Evolutionary conservation across 2,113 vertebrate genomes (phyloP).

Genomic region (Psophia crepitans): DNA sequence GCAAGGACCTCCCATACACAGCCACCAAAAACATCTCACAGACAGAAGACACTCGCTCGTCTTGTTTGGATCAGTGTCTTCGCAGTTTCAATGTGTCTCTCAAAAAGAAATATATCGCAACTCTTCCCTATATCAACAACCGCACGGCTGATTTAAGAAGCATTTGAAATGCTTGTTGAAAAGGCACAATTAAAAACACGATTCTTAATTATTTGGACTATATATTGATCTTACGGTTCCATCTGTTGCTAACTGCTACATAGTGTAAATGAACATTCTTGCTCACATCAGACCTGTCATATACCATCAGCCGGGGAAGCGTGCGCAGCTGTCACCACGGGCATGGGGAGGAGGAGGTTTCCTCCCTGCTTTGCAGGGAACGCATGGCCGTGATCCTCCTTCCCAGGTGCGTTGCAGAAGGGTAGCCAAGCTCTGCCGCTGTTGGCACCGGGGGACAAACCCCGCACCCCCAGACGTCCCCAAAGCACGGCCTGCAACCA

Average conservation of each 20-base stretch:
- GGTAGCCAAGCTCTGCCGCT: background rate
- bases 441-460: background rate
- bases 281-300: background rate
- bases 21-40: background rate
- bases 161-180: conserved; percentile 14
- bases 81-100: background rate
- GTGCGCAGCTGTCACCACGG: background rate
- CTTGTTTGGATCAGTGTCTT: background rate
- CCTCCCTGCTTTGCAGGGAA: background rate
- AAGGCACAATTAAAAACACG: conserved; percentile 25
- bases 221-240: conserved; percentile 23
- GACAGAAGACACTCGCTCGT: rapidly evolving
- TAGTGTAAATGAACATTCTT: background rate
- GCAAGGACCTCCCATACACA: background rate
- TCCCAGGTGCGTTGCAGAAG: rapidly evolving
- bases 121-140: background rate
- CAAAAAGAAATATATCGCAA: background rate
- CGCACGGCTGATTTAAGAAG: background rate
- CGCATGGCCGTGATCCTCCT: background rate
- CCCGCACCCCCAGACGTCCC: background rate
- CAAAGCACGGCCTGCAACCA: background rate
- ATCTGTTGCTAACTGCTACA: conserved; percentile 21
- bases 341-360: background rate
- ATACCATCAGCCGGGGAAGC: background rate
- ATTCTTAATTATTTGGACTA: conserved; percentile 42